These are phyloP conservation scores for Drosophila quasianomalipes DNA, from an alignment of 2,888 invertebrate genomes.

Conservation along the genomic window DNA sequence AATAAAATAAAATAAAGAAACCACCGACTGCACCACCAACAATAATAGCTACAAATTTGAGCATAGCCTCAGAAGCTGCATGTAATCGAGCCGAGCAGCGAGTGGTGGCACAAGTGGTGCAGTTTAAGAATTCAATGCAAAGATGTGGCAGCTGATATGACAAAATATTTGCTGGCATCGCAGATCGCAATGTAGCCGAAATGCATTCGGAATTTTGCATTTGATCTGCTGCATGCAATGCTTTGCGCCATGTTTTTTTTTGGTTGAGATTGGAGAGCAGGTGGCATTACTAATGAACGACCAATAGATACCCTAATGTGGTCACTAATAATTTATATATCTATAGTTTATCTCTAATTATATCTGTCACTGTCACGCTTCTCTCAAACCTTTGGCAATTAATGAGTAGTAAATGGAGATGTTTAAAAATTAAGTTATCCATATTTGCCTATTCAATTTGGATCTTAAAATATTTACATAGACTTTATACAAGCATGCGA, in stretches of 20 bases:
- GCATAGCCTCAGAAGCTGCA: slow-evolving; percentile 13
- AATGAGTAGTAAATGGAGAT: background rate
- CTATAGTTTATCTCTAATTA: background rate
- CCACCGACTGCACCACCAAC: slow-evolving; percentile 8
- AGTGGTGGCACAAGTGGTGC: slow-evolving; percentile 37
- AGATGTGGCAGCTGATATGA: slow-evolving; percentile 31
- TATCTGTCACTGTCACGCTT: background rate
- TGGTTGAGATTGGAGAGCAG: background rate
- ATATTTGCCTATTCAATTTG: background rate
- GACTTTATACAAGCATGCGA: background rate
- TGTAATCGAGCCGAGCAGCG: slow-evolving; percentile 37
- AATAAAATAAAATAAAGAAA: background rate
- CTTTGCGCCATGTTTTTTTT: background rate
- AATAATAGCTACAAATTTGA: slow-evolving; percentile 30
- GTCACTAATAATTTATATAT: background rate
- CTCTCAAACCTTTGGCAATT: background rate
- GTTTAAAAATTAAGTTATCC: background rate
- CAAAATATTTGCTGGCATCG: slow-evolving; percentile 26
- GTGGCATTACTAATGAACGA: background rate
- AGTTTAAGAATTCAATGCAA: slow-evolving; percentile 24
- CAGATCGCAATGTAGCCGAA: slow-evolving; percentile 7
- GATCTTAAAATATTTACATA: background rate
- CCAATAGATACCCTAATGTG: background rate
- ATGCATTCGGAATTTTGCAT: slow-evolving; percentile 31
- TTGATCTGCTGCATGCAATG: slow-evolving; percentile 38